These are phyloP conservation scores for Agelaius phoeniceus DNA, from an alignment of 2,113 vertebrate genomes.

Conservation along the genomic window DNA sequence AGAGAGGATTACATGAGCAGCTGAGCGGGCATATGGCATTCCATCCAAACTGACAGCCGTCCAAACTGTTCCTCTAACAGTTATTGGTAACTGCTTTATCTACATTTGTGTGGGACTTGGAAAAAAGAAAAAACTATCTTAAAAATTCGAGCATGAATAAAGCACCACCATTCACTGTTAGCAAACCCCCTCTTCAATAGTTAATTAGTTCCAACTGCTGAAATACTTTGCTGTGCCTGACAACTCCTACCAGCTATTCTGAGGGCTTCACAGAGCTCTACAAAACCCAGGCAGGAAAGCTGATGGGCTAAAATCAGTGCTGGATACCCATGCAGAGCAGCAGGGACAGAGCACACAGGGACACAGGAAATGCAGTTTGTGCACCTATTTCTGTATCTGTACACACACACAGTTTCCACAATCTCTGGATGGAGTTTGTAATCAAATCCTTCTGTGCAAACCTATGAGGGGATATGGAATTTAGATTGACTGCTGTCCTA, in stretches of 20 bases:
- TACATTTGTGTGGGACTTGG: not conserved
- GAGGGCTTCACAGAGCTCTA: not conserved
- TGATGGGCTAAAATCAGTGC: not conserved
- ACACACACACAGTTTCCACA: not conserved
- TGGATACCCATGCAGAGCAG: not conserved
- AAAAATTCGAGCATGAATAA: not conserved
- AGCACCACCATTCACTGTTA: not conserved
- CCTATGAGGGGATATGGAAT: rapidly evolving
- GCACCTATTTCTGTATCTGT: rapidly evolving
- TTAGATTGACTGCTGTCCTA: not conserved
- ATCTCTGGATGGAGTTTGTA: no score
- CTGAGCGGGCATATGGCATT: not conserved
- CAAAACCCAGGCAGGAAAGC: not conserved
- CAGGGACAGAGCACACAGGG: not conserved
- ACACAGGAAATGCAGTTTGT: rapidly evolving
- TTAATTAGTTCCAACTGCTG: not conserved
- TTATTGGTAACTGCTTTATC: not conserved
- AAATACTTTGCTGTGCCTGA: not conserved
- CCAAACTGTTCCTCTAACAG: not conserved
- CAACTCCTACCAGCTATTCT: not conserved
- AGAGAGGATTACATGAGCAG: not conserved
- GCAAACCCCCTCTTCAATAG: not conserved
- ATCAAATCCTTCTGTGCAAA: not conserved
- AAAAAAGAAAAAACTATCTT: no score
- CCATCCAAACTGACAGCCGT: not conserved